Evolutionary conservation across 2,113 vertebrate genomes (phyloP).

Genomic region (Ptilonorhynchus violaceus): DNA sequence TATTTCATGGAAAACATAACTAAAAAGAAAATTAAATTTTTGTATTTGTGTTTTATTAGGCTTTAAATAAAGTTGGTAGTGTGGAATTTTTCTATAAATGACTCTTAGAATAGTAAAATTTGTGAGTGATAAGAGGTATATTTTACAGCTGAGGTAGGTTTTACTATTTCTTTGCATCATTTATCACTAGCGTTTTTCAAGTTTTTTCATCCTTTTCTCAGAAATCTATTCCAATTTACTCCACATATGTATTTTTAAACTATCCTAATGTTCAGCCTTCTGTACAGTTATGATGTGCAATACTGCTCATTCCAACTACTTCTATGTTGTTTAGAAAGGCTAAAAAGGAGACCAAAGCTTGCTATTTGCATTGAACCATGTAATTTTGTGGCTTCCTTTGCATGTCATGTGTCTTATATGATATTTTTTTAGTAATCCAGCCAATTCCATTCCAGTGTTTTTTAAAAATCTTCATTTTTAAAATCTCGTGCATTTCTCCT

Average conservation of each 20-base stretch:
- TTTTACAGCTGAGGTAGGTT: neutral
- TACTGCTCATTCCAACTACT: neutral
- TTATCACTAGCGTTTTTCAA: neutral
- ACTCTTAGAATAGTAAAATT: neutral
- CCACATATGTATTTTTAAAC: neutral
- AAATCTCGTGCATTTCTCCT: neutral
- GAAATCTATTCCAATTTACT: neutral
- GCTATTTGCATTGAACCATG: neutral
- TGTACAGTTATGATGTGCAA: neutral
- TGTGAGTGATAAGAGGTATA: neutral
- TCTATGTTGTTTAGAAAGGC: neutral
- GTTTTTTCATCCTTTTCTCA: neutral
- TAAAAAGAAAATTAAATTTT: neutral
- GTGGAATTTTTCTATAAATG: neutral
- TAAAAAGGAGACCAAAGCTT: neutral
- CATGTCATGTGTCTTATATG: fast-evolving
- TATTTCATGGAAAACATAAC: neutral
- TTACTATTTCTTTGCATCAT: neutral
- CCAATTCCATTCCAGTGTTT: fast-evolving
- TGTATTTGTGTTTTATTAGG: neutral
- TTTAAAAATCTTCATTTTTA: fast-evolving
- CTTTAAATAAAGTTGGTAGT: neutral
- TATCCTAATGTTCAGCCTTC: neutral
- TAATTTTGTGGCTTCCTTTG: neutral
- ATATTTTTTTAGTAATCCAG: neutral